Conservation (phyloP, 2,113 vertebrate species). For the Nothocercus julius region DNA sequence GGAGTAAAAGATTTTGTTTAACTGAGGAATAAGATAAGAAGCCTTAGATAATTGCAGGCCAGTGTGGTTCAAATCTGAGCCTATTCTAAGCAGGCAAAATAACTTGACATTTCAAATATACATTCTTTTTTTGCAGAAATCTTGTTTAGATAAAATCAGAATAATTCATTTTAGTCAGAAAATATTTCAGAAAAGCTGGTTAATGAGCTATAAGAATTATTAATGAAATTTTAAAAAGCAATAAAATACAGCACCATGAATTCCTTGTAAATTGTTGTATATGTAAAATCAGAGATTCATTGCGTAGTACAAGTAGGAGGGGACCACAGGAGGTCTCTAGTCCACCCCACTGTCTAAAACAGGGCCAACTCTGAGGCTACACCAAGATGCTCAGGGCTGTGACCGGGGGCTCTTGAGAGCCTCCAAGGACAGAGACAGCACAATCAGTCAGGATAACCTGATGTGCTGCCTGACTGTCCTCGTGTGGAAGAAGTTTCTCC, state of each 20-base stretch:
- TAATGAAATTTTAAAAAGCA: not conserved
- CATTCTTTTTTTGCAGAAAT: not conserved
- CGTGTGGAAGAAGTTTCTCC: not conserved
- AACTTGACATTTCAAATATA: not conserved
- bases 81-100: not conserved
- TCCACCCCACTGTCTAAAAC: not conserved
- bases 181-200: not conserved
- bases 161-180: not conserved
- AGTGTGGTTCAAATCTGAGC: not conserved
- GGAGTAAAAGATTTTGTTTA: not conserved
- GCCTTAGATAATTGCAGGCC: not conserved
- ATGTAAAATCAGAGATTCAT: not conserved
- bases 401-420: not conserved
- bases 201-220: not conserved
- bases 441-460: not conserved
- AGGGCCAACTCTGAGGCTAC: not conserved
- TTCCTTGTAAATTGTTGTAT: not conserved
- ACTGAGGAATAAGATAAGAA: not conserved
- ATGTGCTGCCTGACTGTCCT: not conserved
- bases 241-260: not conserved
- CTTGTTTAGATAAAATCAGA: not conserved
- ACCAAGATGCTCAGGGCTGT: not conserved
- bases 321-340: not conserved
- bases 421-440: not conserved
- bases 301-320: not conserved